phyloP scores from a whole-genome alignment of 92 coral and sea anemone genomes.

The Porites cylindrica region DNA sequence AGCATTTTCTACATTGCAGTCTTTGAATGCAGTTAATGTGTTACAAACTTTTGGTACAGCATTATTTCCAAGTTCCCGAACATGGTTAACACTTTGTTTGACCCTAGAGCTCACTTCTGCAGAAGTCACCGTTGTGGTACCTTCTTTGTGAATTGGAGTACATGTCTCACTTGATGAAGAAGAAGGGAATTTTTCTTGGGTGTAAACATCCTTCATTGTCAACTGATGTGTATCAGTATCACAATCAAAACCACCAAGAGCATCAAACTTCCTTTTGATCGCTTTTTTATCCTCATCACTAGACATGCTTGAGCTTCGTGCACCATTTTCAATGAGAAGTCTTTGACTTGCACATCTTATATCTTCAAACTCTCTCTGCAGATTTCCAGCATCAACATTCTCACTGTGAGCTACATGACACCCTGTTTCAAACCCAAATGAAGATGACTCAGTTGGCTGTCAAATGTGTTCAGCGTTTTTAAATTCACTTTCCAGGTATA shows the following conservation, averaged over 20 bases:
- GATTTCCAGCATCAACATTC: background rate
- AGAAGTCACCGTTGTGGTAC: background rate
- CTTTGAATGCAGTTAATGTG: conserved; percentile 64
- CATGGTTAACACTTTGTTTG: background rate
- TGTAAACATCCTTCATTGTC: conserved; percentile 73
- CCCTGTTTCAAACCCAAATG: conserved; percentile 28
- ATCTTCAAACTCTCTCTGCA: conserved; percentile 75
- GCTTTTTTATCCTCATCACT: conserved; percentile 6
- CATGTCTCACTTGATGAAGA: background rate
- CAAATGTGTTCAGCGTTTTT: conserved; percentile 18
- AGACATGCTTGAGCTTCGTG: conserved; percentile 18
- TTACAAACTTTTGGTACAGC: conserved; percentile 64
- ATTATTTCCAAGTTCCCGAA: background rate
- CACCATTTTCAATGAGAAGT: conserved; percentile 36
- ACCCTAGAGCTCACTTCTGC: background rate
- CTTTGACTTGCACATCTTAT: conserved; percentile 74
- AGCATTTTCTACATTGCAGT: conserved; percentile 56
- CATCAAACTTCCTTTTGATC: conserved; percentile 6
- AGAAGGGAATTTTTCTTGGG: conserved; percentile 49
- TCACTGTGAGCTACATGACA: background rate
- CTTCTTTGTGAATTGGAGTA: conserved; percentile 2
- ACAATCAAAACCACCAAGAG: background rate
- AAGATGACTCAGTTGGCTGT: background rate
- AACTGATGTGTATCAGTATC: conserved; percentile 56
- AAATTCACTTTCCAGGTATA: conserved; percentile 76